phyloP scores from a whole-genome alignment of 2,797 vertebrate genomes.

The Lateolabrax maculatus region DNA sequence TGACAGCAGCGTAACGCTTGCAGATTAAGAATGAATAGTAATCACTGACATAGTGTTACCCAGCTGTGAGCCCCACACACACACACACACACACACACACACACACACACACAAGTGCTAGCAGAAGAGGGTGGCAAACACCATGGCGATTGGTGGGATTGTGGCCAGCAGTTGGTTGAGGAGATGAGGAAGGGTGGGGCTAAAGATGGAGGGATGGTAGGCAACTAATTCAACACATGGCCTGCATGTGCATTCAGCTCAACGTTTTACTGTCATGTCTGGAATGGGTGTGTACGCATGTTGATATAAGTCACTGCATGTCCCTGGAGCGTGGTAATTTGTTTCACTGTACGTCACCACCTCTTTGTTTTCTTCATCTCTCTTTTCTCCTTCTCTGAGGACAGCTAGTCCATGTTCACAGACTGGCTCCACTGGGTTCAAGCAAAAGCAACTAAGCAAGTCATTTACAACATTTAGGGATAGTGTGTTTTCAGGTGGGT shows the following conservation, averaged over 20 bases:
- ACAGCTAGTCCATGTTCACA: conserved; percentile 1
- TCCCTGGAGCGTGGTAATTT: conserved; percentile 9
- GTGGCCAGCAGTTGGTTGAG: conserved; percentile 59
- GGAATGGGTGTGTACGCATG: conserved; percentile 19
- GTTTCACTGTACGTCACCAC: conserved; percentile 1
- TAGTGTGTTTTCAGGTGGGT: background rate
- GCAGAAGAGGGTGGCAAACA: conserved; percentile 60
- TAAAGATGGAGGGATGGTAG: conserved; percentile 11
- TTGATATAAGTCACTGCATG: background rate
- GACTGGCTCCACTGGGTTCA: background rate
- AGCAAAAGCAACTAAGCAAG: conserved; percentile 3
- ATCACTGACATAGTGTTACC: conserved; percentile 36
- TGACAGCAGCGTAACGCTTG: background rate
- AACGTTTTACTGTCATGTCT: conserved; percentile 9
- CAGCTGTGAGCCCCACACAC: background rate
- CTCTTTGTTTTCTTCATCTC: conserved; percentile 26
- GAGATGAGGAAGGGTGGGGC: conserved; percentile 40
- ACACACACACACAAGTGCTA: conserved; percentile 43
- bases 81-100: background rate
- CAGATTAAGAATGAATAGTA: conserved; percentile 47
- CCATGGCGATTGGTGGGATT: conserved; percentile 67
- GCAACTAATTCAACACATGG: conserved; percentile 44
- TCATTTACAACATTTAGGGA: background rate
- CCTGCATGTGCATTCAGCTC: conserved; percentile 51
- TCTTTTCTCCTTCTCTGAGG: conserved; percentile 11